A percentile compares a stretch with the other conserved stretches of the same genome.
These are phyloP conservation scores for Lithobates pipiens DNA, from an alignment of 2,797 vertebrate genomes.

Conservation along the genomic window DNA sequence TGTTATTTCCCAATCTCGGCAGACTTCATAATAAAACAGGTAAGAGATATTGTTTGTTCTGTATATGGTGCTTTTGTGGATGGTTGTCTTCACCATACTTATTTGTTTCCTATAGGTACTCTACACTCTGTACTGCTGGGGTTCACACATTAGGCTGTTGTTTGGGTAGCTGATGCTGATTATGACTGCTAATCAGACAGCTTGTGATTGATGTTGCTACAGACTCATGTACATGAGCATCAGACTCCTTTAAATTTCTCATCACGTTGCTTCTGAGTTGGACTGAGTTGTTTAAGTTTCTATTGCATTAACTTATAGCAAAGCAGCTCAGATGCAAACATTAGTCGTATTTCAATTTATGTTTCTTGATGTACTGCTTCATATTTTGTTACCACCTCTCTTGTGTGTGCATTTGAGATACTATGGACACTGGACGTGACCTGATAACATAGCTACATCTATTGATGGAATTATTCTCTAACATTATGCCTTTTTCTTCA, in stretches of 20 bases:
- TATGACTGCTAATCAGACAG: not conserved
- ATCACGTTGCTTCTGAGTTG: no score
- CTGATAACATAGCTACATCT: no score
- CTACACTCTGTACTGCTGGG: no score
- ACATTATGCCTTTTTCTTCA: not conserved
- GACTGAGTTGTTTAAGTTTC: no score
- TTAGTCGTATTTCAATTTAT: not conserved
- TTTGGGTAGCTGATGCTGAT: not conserved
- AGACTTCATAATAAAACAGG: not conserved
- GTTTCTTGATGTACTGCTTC: not conserved
- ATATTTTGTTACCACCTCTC: not conserved
- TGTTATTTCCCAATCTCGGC: not conserved
- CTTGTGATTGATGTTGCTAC: not conserved
- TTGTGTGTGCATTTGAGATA: not conserved
- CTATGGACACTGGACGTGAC: not conserved
- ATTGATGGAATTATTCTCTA: no score
- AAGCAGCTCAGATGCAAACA: not conserved
- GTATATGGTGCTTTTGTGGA: not conserved
- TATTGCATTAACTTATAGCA: no score
- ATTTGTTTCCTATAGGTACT: no score
- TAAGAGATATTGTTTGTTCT: slow-evolving; percentile 28
- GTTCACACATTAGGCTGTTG: not conserved
- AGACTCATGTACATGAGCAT: no score
- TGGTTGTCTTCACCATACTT: no score
- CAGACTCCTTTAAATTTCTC: no score